Base-by-base conservation (phyloP, 2,888 invertebrate species). In the Eutolmus rufibarbis region DNA sequence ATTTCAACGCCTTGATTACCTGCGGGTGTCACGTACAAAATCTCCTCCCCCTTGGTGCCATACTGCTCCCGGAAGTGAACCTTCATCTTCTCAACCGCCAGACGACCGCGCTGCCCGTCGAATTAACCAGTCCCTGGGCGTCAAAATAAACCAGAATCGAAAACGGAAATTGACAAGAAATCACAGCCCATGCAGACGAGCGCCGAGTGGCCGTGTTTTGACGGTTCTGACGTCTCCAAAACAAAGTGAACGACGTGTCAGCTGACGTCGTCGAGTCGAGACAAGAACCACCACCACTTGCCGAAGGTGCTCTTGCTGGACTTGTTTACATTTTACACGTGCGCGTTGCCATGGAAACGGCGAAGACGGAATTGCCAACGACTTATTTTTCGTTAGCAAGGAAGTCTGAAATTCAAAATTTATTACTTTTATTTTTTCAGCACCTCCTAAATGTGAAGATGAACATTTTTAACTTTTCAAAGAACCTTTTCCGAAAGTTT, bases 11-110 rank as follows among this genome's bases (percentile, higher is more conserved):
- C n/a, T 16, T 81, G 87, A 90, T 90, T 86, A 92, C 92, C 92
- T 89, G 92, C 92, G 86, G 93, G 93, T 87, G 92, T 93, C 74
- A 93, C 92, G 90, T 93, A 93, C 37, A 93, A 90, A 87, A 92
- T 91, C 90, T 93, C 92, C 89, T 92, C 92, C 66, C 93, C 93
- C 89, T 91, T 92, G 74, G 91, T 91, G 43, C 93, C 93, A 89
- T 93, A 93, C 88, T 93, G 92, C 86, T 93, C 93, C 19, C 92
- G 92, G 90, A 93, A 93, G 90, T 92, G 93, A 88, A 93, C 92
- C 90, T 92, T 92, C 93, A 93, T 93, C 89, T 89, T 66, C 16
- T 77, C 28, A n/a, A 16, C 34, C 77, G 9, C 40, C 66, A n/a
- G n/a, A 84, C 31, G 16, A 66, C 37, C 14, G 16, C 66, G 34